phyloP scores from a whole-genome alignment of 2,113 vertebrate genomes.

The rabbit (Oryctolagus cuniculus) region mOryCun1.1 NC_091435.1:32091501-32092000 shows the following conservation, averaged over 20 bases:
- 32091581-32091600: background rate
- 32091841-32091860: constrained; percentile 34
- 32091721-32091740: constrained; percentile 54
- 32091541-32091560: background rate
- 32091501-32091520: background rate
- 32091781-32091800: constrained; percentile 57
- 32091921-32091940: constrained; percentile 16
- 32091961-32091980: constrained; percentile 18
- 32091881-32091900: constrained; percentile 17
- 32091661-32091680: background rate
- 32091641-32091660: constrained; percentile 4
- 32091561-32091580: background rate
- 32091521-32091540: background rate
- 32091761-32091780: constrained; percentile 64
- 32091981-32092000: background rate
- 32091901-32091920: constrained; percentile 18
- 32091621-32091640: background rate
- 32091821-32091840: constrained; percentile 46
- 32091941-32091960: background rate
- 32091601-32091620: background rate
- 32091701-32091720: constrained; percentile 54
- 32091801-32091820: constrained; percentile 55
- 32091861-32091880: constrained; percentile 23
- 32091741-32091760: constrained; percentile 34
- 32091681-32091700: constrained; percentile 39